phyloP scores from a whole-genome alignment of 2,113 vertebrate species.

The Mohoua ochrocephala region DNA sequence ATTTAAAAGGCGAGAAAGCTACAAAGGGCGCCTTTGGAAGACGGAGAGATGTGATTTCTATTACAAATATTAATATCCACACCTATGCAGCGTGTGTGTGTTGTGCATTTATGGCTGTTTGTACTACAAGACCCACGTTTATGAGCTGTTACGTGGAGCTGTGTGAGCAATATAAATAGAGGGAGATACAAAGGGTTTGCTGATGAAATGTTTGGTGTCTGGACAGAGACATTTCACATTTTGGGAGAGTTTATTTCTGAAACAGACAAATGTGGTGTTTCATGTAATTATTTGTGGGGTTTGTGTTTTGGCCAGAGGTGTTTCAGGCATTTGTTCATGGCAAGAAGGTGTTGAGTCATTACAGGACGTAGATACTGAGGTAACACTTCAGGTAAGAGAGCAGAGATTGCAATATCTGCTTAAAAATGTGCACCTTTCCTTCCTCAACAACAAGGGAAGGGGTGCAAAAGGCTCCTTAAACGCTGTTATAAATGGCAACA shows the following conservation, averaged over 20 bases:
- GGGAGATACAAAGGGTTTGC: background rate
- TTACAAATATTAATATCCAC: background rate
- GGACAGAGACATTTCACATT: background rate
- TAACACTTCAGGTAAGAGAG: background rate
- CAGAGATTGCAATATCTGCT: background rate
- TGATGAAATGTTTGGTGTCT: background rate
- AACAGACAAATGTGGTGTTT: background rate
- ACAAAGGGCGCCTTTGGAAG: constrained; percentile 37
- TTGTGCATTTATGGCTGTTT: background rate
- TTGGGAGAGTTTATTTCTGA: background rate
- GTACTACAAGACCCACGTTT: background rate
- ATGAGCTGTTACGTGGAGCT: background rate
- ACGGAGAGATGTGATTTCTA: background rate
- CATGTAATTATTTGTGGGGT: background rate
- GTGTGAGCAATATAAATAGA: background rate
- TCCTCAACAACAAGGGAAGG: background rate
- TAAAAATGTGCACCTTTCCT: background rate
- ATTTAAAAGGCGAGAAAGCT: constrained; percentile 41
- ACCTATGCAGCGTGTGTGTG: too few relatives aligned
- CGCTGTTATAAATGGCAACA: background rate
- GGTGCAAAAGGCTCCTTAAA: background rate
- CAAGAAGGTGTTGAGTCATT: background rate
- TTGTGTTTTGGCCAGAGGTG: background rate
- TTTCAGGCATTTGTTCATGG: background rate
- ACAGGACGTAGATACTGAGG: background rate